These are phyloP conservation scores for Mamestra configurata DNA, from an alignment of 1,140 invertebrate species.

Conservation along the genomic window DNA sequence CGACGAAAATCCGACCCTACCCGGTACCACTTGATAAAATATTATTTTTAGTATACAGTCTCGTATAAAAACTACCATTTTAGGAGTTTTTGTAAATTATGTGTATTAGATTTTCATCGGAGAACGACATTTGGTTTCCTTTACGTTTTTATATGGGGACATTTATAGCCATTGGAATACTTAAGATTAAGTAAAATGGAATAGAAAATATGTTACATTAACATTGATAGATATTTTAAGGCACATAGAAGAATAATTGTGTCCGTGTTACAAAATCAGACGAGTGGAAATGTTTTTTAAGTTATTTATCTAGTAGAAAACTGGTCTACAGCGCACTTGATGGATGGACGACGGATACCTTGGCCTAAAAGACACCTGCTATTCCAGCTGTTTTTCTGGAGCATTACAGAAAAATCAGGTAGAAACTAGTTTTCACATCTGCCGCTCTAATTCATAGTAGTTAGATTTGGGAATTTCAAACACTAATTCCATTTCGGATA, in stretches of 20 bases:
- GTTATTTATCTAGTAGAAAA: too few relatives aligned
- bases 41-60: slow-evolving; percentile 58
- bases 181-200: neutral
- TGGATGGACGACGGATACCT: too few relatives aligned
- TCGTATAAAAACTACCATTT: slow-evolving; percentile 49
- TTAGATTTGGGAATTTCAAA: too few relatives aligned
- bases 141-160: slow-evolving; percentile 4
- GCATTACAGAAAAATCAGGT: too few relatives aligned
- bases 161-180: slow-evolving; percentile 13
- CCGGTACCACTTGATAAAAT: slow-evolving; percentile 62
- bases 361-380: too few relatives aligned
- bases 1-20: slow-evolving; percentile 38
- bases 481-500: too few relatives aligned
- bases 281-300: too few relatives aligned
- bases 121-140: slow-evolving; percentile 48
- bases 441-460: too few relatives aligned
- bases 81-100: slow-evolving; percentile 56
- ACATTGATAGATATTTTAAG: neutral
- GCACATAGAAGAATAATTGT: neutral
- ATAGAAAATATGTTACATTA: neutral
- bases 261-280: too few relatives aligned
- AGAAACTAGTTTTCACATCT: too few relatives aligned
- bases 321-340: too few relatives aligned
- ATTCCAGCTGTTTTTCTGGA: too few relatives aligned
- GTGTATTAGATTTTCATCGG: slow-evolving; percentile 35